Base-by-base conservation (phyloP, 2,113 vertebrate genomes). In the Pionites leucogaster region DNA sequence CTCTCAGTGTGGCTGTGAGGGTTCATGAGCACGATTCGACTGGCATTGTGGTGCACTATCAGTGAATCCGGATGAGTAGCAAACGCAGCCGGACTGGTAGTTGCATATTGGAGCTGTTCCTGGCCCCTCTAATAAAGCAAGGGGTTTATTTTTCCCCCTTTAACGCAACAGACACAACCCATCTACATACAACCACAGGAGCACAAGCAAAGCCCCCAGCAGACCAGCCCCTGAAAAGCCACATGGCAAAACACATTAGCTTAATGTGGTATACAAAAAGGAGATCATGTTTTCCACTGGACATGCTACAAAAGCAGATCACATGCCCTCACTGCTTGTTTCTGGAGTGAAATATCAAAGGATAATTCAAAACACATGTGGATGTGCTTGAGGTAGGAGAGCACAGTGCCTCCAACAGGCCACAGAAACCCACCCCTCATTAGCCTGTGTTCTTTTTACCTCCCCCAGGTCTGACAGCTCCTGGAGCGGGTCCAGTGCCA, bases 361-460 rank as follows among this genome's bases (percentile, higher is more conserved):
- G 74, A n/a, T 85, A 96, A 95, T n/a, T 85, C 59, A 69, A 87
- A 94, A 49, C 91, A 95, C 70, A 77, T 72, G 82, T 80, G 47
- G 44, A 29, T 46, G 35, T 2, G 29, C 27, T 79, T 42, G 70
- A 88, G 69, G 57, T 18, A 88, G 62, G 20, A 91, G 20, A 84
- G 77, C 41, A 47, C 25, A 86, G 18, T 22, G 35, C 39, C 67
- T 89, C 65, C 59, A 79, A 3, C 11, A 77, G 68, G 47, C 69
- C 77, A 18, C 0, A 65, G 77, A 65, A 92, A 92, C 24, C n/a
- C 71, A 82, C 10, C 37, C 62, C 25, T 68, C 49, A 52, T 64
- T 71, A 47, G 69, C 52, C 69, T 59, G 55, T 84, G 23, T 39
- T 88, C 79, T 52, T 64, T 87, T 41, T 41, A 68, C 62, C 65